Conservation (phyloP, 2,797 vertebrate genomes). For the Sebastolobus alascanus region DNA sequence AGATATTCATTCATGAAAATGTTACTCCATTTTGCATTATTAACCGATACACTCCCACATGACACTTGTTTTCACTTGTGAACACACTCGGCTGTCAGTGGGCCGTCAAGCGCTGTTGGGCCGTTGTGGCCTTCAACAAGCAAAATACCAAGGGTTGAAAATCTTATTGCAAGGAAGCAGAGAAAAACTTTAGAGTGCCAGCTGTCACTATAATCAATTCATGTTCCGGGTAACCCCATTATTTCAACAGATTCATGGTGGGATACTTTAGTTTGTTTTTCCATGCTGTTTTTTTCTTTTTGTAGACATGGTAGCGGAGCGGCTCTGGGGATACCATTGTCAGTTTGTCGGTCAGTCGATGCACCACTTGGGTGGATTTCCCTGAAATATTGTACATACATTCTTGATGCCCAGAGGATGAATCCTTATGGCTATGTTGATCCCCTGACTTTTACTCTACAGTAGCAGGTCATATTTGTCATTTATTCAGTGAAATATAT, state of each 20-base stretch:
- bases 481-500: not conserved
- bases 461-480: not conserved
- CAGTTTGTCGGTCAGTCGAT: not conserved
- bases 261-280: not conserved
- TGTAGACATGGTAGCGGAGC: not conserved
- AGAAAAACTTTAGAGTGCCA: not conserved
- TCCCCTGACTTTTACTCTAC: not conserved
- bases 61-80: slow-evolving; percentile 3
- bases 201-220: not conserved
- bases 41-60: not conserved
- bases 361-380: not conserved
- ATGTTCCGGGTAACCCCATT: not conserved
- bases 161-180: not conserved
- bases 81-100: not conserved
- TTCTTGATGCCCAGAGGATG: not conserved
- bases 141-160: not conserved
- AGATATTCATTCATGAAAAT: slow-evolving; percentile 26
- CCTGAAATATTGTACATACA: not conserved
- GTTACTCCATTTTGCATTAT: slow-evolving; percentile 14
- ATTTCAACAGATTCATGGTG: not conserved
- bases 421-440: not conserved
- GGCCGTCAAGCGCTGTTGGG: not conserved
- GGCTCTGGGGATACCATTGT: not conserved
- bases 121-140: not conserved
- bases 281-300: not conserved